Evolutionary conservation across 2,797 vertebrate genomes (phyloP), one percentile per base, ranked within the genome.

Genomic region (Hydrocynus forskahlii): DNA sequence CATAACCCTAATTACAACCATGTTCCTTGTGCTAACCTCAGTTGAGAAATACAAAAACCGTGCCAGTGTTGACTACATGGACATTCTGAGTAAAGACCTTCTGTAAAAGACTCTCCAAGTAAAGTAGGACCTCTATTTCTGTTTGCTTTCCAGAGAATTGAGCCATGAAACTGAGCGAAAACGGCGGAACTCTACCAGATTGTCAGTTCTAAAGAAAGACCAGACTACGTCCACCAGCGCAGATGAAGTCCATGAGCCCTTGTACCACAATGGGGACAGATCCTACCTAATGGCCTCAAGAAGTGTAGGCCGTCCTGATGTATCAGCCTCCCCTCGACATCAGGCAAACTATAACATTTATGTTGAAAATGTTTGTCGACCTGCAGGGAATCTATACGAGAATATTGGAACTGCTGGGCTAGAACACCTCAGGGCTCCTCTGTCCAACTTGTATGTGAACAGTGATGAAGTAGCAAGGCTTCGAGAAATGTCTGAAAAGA

Each of bases 211-310:
- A 75, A 98, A 96, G 84, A 97, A 96, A 90, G 97, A 99, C 85
- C 97, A 99, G 89, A 97, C 96, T 81, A 99, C 97, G 0, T 98
- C 97, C 83, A 99, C 97, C 80, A 96, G 95, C 90, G 93, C 94
- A 83, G 96, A 96, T 76, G 96, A 96, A 84, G 96, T 94, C 75
- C 92, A 92, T 29, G 88, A 92, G 38, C 88, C 83, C 69, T 86
- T 94, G 74, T 90, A 95, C 80, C 95, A 92, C 43, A 81, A 94
- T 0, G 94, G 96, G 0, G 96, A 96, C 40, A 95, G 95, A 38
- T 90, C 93, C 21, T 83, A 90, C 76, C 92, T 90, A 75, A 84
- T 92, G 0, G 89, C 91, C 40, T 86, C 92, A 45, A 90, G 81
- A 78, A 57, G 93, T 66, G 94, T 93, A 14, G 90, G 94, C 62